Base-by-base conservation (phyloP, 2,888 invertebrate species). In the Choristoneura rosaceana region DNA sequence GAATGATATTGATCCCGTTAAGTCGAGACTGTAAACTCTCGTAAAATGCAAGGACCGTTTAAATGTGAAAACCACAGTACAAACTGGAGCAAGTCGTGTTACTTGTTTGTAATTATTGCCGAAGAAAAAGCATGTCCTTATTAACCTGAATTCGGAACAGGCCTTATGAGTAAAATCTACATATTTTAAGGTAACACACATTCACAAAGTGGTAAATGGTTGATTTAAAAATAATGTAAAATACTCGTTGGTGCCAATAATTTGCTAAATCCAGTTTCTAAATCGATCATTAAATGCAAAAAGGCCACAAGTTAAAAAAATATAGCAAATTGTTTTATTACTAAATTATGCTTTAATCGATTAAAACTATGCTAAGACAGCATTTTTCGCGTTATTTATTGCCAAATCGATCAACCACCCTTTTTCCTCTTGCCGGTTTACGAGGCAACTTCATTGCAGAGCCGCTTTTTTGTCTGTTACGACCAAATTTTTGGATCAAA, bases 101-200 rank as follows among this genome's bases (percentile, higher is more conserved):
- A 55, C 55, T 55, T 25, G 52, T 55, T 55, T 12, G 25, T 55
- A 25, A 43, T 25, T 12, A 62, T 41, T 25, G 63, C 41, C 17
- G 25, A 25, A 25, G 25, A 10, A 33, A 52, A n/a, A 47, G 61
- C 15, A n/a, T 17, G 33, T n/a, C 47, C 47, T 50, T 47, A 33
- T 47, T 63, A 63, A 63, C 63, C 63, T 47, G 9, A 34, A 63
- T 63, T 34, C 47, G n/a, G n/a, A 25, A n/a, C 63, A 14, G 47
- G 47, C 34, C 63, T 47, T 34, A 15, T 10, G 47, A 9, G n/a
- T 50, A 12, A 63, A 33, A 63, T 63, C 34, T 34, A 47, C 47
- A 63, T 63, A 47, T 47, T 47, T 63, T 14, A 47, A 14, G 45
- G 59, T n/a, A 61, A 63, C n/a, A n/a, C 15, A 45, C 3, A 47